phyloP scores from a whole-genome alignment of 1,140 invertebrate species.

The Neoseiulus cucumeris region DNA sequence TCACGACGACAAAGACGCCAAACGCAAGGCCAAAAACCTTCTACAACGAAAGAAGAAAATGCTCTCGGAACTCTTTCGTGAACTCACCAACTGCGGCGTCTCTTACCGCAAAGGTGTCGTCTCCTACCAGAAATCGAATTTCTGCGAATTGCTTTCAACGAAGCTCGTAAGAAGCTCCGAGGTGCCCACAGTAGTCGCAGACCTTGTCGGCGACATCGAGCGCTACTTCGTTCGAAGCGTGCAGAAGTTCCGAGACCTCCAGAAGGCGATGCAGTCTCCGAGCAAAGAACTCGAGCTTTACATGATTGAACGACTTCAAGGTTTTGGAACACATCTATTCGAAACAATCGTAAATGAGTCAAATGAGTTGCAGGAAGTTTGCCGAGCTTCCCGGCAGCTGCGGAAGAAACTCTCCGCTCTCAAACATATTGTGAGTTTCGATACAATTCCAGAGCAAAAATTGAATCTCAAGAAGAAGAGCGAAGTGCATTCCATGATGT shows the following conservation, averaged over 20 bases:
- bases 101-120: conserved; percentile 49
- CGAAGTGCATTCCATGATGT: conserved; percentile 16
- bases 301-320: conserved; percentile 60
- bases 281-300: conserved; percentile 54
- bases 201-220: conserved; percentile 22
- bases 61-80: conserved; percentile 60
- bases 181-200: conserved; percentile 25
- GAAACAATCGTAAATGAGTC: conserved; percentile 24
- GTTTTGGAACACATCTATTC: conserved; percentile 44
- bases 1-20: conserved; percentile 51
- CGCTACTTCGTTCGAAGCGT: conserved; percentile 21
- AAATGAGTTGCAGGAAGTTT: neutral
- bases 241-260: conserved; percentile 29
- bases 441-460: neutral
- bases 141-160: conserved; percentile 11
- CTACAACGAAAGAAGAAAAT: conserved; percentile 60
- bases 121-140: conserved; percentile 8
- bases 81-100: conserved; percentile 37
- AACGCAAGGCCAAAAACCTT: conserved; percentile 45
- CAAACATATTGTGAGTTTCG: neutral
- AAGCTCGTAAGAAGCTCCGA: conserved; percentile 27
- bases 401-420: neutral
- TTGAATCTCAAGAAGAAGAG: conserved; percentile 19
- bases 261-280: conserved; percentile 38
- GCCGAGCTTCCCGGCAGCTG: neutral